Evolutionary conservation across 2,797 vertebrate genomes (phyloP).

Genomic region (Cercopithecus neglectus): DNA sequence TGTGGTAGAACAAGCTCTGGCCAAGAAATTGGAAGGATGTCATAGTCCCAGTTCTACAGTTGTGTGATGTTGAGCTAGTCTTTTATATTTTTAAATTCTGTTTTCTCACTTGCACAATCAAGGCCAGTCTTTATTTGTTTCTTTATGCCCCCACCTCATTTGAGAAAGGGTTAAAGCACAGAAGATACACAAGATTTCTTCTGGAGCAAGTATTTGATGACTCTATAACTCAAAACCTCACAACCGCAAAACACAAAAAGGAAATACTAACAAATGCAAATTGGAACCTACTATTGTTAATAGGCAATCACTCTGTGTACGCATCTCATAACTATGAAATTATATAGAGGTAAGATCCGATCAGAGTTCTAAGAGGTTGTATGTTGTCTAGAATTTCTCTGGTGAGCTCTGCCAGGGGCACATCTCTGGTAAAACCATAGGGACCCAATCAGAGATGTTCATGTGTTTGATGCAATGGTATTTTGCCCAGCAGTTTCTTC

Average conservation of each 20-base stretch:
- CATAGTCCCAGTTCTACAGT: background rate
- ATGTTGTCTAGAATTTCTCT: background rate
- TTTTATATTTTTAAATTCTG: background rate
- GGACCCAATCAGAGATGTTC: background rate
- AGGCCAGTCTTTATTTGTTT: background rate
- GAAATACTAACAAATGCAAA: background rate
- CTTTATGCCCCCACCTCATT: background rate
- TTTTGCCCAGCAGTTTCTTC: slow-evolving; percentile 57
- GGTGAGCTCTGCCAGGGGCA: background rate
- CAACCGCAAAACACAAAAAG: background rate
- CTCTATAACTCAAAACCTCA: background rate
- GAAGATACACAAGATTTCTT: background rate
- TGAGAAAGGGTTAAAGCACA: slow-evolving; percentile 11
- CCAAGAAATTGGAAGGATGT: background rate
- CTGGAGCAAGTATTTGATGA: background rate
- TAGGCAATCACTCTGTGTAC: background rate
- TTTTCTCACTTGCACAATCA: background rate
- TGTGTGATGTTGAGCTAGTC: background rate
- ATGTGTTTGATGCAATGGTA: background rate
- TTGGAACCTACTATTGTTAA: background rate
- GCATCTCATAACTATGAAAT: background rate
- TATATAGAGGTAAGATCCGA: background rate
- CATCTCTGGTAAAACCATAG: background rate
- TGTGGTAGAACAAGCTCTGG: background rate
- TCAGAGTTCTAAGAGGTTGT: background rate